Percentiles rank a stretch among this genome's conserved stretches.
These are phyloP conservation scores for Drosophila phalerata DNA, from an alignment of 2,888 invertebrate species.

Conservation along the genomic window DNA sequence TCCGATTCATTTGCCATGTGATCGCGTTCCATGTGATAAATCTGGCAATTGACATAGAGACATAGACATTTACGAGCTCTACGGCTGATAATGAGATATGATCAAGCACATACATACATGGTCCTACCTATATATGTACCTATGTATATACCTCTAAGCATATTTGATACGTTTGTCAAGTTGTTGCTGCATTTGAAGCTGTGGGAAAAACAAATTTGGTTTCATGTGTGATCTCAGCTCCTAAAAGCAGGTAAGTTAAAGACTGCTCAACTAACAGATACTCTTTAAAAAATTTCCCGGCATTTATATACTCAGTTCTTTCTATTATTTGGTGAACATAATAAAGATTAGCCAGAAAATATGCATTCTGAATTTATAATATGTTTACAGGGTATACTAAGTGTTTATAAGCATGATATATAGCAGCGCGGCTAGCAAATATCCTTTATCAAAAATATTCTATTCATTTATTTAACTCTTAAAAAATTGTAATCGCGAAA, in stretches of 20 bases:
- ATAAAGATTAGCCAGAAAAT: neutral
- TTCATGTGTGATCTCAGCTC: neutral
- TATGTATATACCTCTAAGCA: neutral
- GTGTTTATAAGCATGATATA: neutral
- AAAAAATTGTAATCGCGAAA: neutral
- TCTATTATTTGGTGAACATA: no score
- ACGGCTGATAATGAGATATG: slow-evolving; percentile 60
- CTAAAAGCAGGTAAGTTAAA: neutral
- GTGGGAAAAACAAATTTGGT: slow-evolving; percentile 43
- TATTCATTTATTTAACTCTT: neutral
- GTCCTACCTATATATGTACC: neutral
- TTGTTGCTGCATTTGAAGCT: slow-evolving; percentile 49
- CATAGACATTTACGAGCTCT: slow-evolving; percentile 39
- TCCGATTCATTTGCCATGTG: slow-evolving; percentile 34
- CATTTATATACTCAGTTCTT: no score
- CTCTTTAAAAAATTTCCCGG: neutral
- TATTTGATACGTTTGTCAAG: slow-evolving; percentile 1
- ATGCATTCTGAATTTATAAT: neutral
- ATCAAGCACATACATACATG: slow-evolving; percentile 12
- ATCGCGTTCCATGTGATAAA: slow-evolving; percentile 58
- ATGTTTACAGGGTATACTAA: neutral
- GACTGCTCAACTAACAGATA: neutral
- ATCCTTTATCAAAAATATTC: neutral
- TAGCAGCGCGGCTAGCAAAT: neutral
- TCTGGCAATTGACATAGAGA: slow-evolving; percentile 65